Evolutionary conservation across 35 echinoderm and acorn worm species (phyloP).

Genomic region (Ptychodera flava): DNA sequence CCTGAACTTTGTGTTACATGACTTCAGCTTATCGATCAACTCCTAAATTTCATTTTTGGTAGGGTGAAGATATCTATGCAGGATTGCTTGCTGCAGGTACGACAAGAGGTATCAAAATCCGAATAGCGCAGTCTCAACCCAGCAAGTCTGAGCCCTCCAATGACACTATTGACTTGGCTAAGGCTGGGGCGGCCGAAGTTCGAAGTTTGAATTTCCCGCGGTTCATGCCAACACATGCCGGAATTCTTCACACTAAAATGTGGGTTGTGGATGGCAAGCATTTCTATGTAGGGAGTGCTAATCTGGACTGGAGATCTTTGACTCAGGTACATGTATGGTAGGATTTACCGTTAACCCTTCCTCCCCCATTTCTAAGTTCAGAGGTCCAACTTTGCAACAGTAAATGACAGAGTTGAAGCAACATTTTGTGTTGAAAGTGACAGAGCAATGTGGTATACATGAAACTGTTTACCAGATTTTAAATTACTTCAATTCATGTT

Average conservation of each 20-base stretch:
- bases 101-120: conserved; percentile 34
- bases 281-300: conserved; percentile 80
- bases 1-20: no score
- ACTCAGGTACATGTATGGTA: conserved; percentile 77
- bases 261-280: conserved; percentile 84
- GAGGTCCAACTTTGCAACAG: no score
- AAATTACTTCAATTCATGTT: no score
- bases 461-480: no score
- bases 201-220: conserved; percentile 36
- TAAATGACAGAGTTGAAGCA: no score
- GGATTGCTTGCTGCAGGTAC: conserved; percentile 50
- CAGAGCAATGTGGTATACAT: no score
- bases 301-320: conserved; percentile 75
- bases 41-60: not conserved
- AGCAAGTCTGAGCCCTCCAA: not conserved
- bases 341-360: no score
- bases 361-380: no score
- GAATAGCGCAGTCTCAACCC: conserved; percentile 54
- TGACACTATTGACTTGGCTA: conserved; percentile 44
- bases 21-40: no score
- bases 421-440: no score
- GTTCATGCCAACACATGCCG: conserved; percentile 31
- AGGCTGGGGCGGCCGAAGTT: conserved; percentile 50
- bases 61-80: conserved; percentile 69
- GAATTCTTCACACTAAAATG: conserved; percentile 87